Base-by-base conservation (phyloP, 2,888 invertebrate species). In the Drymonia ruficornis region DNA sequence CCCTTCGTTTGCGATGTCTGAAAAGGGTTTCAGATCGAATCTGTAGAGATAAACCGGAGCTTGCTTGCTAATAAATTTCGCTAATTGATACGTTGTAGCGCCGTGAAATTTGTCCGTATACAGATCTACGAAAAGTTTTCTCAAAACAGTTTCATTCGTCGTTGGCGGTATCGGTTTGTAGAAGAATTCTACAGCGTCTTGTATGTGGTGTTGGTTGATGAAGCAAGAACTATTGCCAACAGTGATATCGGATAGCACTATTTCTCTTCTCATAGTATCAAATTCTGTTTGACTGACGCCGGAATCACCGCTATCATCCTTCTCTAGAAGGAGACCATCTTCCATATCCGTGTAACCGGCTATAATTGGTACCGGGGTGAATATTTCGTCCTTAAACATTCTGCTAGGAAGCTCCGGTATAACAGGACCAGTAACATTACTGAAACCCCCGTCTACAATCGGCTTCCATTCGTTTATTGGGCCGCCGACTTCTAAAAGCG, bases 321-420 rank as follows among this genome's bases (percentile, higher is more conserved):
- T 94, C 43, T 94, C 90, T 23, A 94, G 80, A n/a, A 95, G 91
- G 1, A 97, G 80, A 8, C 95, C 96, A 68, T 96, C 96, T 85
- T 97, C 97, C 95, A 97, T 97, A 67, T 96, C 95, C 0, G 97
- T 97, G 69, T 95, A 97, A 0, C 96, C 96, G n/a, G 95, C 94
- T 67, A 97, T 81, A 13, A 97, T 74, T 0, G 97, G 96, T 0
- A 97, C 95, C 52, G 95, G 94, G 55, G 94, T 93, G 61, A 94
- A 94, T 31, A 93, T 92, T 11, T 95, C 95, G 51, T 88, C 91
- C 63, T 94, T 93, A 56, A 96, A 94, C 50, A 94, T 83, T 65
- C 89, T 93, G 57, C 91, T 94, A 0, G 97, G 97, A 50, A 94
- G 89, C 67, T 95, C 95, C 34, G 95, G 91, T 44, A 97, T 84